Conservation (phyloP, 2,797 vertebrate species). For the Anabacerthia variegaticeps region DNA sequence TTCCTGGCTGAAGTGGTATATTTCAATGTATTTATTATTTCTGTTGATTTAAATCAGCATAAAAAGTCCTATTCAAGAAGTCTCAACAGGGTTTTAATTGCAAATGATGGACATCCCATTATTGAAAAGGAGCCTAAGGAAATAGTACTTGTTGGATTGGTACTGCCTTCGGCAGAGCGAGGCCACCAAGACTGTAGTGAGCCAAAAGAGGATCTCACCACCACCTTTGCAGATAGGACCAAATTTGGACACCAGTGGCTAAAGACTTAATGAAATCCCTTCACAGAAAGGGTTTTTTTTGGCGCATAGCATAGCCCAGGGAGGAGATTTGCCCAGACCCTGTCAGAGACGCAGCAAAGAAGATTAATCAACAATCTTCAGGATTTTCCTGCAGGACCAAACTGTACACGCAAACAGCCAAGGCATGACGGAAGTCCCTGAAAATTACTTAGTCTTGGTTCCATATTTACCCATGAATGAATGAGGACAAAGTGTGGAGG, state of each 20-base stretch:
- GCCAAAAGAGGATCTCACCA: background rate
- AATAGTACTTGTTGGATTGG: background rate
- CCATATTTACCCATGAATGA: background rate
- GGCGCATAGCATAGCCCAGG: background rate
- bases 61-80: background rate
- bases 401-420: background rate
- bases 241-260: background rate
- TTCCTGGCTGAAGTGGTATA: background rate
- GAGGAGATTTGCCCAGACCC: background rate
- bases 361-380: background rate
- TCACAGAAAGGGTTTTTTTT: background rate
- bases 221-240: background rate
- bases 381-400: background rate
- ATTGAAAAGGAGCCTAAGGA: background rate
- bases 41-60: background rate
- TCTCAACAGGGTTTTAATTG: background rate
- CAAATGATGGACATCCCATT: background rate
- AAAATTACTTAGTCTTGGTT: background rate
- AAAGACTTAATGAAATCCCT: background rate
- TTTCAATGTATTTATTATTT: conserved; percentile 28
- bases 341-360: background rate
- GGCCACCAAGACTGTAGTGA: background rate
- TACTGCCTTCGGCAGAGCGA: background rate
- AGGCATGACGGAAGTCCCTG: background rate
- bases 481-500: background rate